Conservation (phyloP, 2,888 invertebrate genomes). For the Quadroppia sp. region DNA sequence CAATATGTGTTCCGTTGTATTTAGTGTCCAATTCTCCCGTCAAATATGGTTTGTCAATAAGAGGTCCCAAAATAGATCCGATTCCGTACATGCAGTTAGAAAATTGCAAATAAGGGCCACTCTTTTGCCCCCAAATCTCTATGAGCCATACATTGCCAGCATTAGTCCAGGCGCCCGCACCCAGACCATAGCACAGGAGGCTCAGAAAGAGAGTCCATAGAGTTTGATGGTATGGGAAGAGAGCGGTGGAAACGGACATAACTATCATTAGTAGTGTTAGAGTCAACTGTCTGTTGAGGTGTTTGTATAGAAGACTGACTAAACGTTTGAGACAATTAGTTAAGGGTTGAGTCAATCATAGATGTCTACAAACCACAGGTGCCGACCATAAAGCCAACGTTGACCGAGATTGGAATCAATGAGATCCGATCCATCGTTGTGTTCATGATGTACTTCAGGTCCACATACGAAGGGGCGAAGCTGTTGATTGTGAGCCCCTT, state of each 20-base stretch:
- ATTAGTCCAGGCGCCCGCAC: slow-evolving; percentile 19
- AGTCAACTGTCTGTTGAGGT: slow-evolving; percentile 20
- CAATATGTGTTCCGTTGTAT: neutral
- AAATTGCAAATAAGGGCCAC: slow-evolving; percentile 34
- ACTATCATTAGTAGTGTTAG: neutral
- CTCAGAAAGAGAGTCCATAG: neutral
- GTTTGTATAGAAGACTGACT: slow-evolving; percentile 28
- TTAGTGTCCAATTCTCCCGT: slow-evolving; percentile 5
- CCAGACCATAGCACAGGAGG: neutral
- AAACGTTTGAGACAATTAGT: neutral
- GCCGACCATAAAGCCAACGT: neutral
- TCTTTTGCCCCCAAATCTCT: slow-evolving; percentile 35
- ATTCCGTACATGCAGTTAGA: slow-evolving; percentile 41
- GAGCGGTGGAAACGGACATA: neutral
- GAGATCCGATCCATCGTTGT: neutral
- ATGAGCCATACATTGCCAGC: slow-evolving; percentile 39
- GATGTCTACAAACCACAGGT: neutral
- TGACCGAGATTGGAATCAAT: neutral
- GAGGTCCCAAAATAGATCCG: slow-evolving; percentile 39
- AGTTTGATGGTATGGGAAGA: slow-evolving; percentile 6
- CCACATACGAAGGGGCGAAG: neutral
- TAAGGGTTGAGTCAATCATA: neutral
- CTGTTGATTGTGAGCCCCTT: neutral
- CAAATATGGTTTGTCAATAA: slow-evolving; percentile 33
- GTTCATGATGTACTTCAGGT: neutral